Percentiles rank a stretch among this genome's conserved stretches.
Evolutionary conservation across 2,888 invertebrate genomes (phyloP).

Genomic region (Cordilura impudica): DNA sequence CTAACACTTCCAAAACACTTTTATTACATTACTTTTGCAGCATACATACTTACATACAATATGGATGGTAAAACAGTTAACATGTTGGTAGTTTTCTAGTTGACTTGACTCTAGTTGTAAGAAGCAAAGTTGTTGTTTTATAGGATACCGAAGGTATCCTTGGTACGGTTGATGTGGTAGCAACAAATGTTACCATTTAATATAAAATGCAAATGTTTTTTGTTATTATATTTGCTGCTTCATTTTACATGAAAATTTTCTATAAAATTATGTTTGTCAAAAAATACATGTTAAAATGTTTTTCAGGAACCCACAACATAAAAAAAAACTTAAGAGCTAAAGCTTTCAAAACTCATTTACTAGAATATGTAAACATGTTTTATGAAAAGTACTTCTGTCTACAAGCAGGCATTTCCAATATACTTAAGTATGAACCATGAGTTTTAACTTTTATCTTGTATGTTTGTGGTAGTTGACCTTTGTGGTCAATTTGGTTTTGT

Average conservation of each 20-base stretch:
- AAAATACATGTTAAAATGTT: background rate
- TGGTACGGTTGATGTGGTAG: slow-evolving; percentile 16
- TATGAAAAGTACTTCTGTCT: background rate
- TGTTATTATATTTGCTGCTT: slow-evolving; percentile 17
- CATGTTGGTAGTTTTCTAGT: background rate
- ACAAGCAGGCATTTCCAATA: background rate
- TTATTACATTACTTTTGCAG: background rate
- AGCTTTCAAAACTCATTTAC: slow-evolving; percentile 48
- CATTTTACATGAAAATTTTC: slow-evolving; percentile 20
- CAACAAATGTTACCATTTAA: slow-evolving; percentile 75
- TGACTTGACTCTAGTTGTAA: background rate
- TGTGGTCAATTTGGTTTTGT: slow-evolving; percentile 48
- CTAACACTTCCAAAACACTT: background rate
- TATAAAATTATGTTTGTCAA: slow-evolving; percentile 33
- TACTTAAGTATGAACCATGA: background rate
- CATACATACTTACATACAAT: too few relatives aligned
- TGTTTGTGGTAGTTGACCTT: slow-evolving; percentile 46
- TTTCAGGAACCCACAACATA: background rate
- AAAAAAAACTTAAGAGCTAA: background rate
- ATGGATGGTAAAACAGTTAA: background rate
- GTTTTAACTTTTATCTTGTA: slow-evolving; percentile 5
- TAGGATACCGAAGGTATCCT: background rate
- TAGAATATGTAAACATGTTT: background rate
- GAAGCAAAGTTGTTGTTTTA: background rate
- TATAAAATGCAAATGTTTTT: slow-evolving; percentile 72